Evolutionary conservation across 1,140 invertebrate species (phyloP).

Genomic region (Eriocheir sinensis): DNA sequence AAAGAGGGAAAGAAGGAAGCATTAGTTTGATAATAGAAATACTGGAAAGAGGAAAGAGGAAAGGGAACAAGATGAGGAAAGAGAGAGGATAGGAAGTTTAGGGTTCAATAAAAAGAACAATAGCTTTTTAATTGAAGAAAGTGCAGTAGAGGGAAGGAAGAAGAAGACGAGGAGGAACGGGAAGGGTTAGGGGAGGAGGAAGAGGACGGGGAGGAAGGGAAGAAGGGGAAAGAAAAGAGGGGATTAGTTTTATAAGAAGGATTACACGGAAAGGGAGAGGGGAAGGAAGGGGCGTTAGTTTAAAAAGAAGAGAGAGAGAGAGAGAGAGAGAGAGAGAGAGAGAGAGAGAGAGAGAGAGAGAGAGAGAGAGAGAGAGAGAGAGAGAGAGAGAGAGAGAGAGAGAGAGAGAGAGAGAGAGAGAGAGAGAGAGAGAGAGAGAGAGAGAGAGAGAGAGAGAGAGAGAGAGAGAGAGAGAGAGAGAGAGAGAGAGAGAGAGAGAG

Average conservation of each 20-base stretch:
- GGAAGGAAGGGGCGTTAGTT: neutral
- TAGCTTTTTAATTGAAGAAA: no score
- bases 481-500: neutral
- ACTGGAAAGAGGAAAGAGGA: neutral
- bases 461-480: neutral
- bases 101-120: no score
- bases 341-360: neutral
- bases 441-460: neutral
- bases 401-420: neutral
- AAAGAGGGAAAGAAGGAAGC: neutral
- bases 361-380: neutral
- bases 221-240: neutral
- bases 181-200: neutral
- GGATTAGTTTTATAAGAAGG: neutral
- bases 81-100: no score
- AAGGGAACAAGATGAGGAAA: neutral
- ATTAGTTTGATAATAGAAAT: neutral
- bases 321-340: neutral
- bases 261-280: neutral
- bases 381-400: neutral
- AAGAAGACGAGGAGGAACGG: neutral
- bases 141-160: neutral
- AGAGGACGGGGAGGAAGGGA: constrained; percentile 33
- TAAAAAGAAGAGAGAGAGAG: neutral
- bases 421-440: neutral